A percentile compares a stretch with the other conserved stretches of the same genome.
These are phyloP conservation scores for Sinosuthora webbiana DNA, from an alignment of 2,113 vertebrate genomes.

Conservation along the genomic window DNA sequence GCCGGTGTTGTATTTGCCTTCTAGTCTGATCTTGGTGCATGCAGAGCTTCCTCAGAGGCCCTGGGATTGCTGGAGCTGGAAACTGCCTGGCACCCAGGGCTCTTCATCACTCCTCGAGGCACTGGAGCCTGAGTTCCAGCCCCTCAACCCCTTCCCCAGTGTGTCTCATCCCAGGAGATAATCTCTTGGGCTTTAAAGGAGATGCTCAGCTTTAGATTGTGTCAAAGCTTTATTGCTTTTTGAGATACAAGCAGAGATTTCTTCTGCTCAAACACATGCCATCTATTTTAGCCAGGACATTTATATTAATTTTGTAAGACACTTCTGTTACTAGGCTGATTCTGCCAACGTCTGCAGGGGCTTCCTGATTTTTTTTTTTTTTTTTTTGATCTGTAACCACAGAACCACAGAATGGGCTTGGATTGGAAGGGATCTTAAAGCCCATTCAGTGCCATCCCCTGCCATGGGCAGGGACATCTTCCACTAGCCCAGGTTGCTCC, in stretches of 20 bases:
- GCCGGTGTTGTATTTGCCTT: neutral
- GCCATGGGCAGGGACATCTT: neutral
- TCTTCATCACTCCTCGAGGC: neutral
- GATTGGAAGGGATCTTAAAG: neutral
- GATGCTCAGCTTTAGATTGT: neutral
- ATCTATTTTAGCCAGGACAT: neutral
- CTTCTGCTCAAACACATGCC: neutral
- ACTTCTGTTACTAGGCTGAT: neutral
- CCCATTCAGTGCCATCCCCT: neutral
- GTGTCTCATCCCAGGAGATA: neutral
- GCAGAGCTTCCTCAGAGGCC: rapidly evolving
- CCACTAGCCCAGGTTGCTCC: rapidly evolving
- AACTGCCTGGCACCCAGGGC: neutral
- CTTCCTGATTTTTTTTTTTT: neutral
- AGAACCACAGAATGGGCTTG: neutral
- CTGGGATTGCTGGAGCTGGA: neutral
- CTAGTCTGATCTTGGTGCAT: rapidly evolving
- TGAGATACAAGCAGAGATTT: neutral
- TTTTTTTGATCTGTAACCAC: neutral
- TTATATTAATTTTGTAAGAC: neutral
- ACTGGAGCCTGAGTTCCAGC: neutral
- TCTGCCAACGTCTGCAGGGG: neutral
- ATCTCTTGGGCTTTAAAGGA: neutral
- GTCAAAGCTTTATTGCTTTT: neutral
- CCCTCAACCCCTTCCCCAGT: neutral